phyloP scores from a whole-genome alignment of 2,888 invertebrate species.

The Oxystoma pomonae region DNA sequence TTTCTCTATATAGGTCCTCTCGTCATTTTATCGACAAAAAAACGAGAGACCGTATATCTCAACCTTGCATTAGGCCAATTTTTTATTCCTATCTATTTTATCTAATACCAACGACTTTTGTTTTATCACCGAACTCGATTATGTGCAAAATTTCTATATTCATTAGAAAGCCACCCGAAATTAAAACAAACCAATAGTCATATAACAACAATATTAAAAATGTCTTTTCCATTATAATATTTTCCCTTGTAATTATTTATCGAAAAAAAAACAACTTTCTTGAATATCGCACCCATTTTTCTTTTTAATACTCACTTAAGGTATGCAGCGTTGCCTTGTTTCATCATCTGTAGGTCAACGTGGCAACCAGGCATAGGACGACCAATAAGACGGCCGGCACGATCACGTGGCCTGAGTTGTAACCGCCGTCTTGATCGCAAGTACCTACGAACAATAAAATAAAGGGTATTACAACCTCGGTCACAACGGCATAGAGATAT shows the following conservation, averaged over 20 bases:
- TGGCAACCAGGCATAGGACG: constrained; percentile 29
- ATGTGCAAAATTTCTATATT: too few relatives aligned
- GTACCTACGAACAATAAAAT: constrained; percentile 31
- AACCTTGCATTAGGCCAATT: too few relatives aligned
- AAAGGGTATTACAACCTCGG: neutral
- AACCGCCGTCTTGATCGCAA: constrained; percentile 34
- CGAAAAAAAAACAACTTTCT: neutral
- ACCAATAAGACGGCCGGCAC: constrained; percentile 34
- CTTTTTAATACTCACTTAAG: constrained; percentile 35
- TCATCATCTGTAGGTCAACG: constrained; percentile 40
- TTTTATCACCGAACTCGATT: too few relatives aligned
- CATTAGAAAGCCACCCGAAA: too few relatives aligned
- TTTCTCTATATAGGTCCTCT: too few relatives aligned
- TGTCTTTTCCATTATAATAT: too few relatives aligned
- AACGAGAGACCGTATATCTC: too few relatives aligned
- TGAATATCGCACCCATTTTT: neutral
- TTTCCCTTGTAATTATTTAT: constrained; percentile 1
- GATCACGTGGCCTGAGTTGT: constrained; percentile 30
- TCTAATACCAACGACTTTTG: too few relatives aligned
- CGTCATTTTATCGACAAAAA: too few relatives aligned
- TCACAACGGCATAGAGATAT: too few relatives aligned
- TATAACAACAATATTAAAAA: neutral
- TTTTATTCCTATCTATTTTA: too few relatives aligned
- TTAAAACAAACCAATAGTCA: too few relatives aligned
- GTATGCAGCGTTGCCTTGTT: constrained; percentile 35